Base-by-base conservation (phyloP, 2,797 vertebrate species). In the Coilia nasus region DNA sequence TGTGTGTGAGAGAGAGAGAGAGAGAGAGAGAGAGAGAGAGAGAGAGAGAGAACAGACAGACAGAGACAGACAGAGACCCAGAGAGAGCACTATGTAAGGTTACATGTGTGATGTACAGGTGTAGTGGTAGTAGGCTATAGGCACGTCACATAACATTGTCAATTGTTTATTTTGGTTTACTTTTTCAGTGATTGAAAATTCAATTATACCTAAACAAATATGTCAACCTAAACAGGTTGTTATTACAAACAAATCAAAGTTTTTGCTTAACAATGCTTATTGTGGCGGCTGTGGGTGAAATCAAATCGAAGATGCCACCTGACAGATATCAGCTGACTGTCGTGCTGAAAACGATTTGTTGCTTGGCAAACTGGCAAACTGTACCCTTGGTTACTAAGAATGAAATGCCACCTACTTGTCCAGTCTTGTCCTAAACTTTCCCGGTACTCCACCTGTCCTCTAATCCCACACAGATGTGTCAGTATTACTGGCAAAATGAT, bases 271-370 rank as follows among this genome's bases (percentile, higher is more conserved):
- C 71, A 78, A 78, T 78, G 35, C 19, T n/a, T 15, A 41, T 82
- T 60, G 21, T 78, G 15, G 31, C 9, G 10, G 4, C 41, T 41
- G 17, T 19, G 25, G 64, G 25, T 71, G 25, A 21, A 41, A 78
- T 78, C 71, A 6, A 78, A 78, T 25, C 41, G 15, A 78, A 78
- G 71, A 78, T 78, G 71, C 31, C 71, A 44, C 31, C 17, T 78
- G 71, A 78, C 35, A 75, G 17, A 44, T 21, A 35, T 78, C 71
- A 78, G 71, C 31, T 78, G 71, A 78, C 31, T 41, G 71, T 78
- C 71, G 35, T 78, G 71, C 19, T 21, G 17, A 6, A 35, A 10
- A 41, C 71, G 44, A 41, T 44, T 21, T 41, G 71, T 78, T 78
- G 64, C 4, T 44, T 78, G 71, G 71, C 71, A 44, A 75, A 78